Conservation (phyloP, 1,140 invertebrate genomes). For the Drosophila lacteicornis region DNA sequence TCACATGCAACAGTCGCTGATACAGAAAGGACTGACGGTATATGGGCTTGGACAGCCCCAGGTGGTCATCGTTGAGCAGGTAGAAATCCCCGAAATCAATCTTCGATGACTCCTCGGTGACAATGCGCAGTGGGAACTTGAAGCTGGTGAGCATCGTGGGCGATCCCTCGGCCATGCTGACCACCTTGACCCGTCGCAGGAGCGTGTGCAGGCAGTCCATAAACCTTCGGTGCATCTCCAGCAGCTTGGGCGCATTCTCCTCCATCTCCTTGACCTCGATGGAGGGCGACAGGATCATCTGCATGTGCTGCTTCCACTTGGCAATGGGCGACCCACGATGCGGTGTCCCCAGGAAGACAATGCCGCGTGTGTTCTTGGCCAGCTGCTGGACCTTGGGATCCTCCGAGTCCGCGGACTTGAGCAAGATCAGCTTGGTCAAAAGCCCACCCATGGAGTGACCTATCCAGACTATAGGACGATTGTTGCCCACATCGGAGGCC, state of each 20-base stretch:
- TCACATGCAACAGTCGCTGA: slow-evolving; percentile 75
- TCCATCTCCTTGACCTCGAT: slow-evolving; percentile 87
- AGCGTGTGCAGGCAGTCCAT: slow-evolving; percentile 86
- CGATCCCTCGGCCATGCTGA: slow-evolving; percentile 91
- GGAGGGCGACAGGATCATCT: slow-evolving; percentile 89
- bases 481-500: slow-evolving; percentile 88
- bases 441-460: slow-evolving; percentile 94
- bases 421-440: slow-evolving; percentile 90
- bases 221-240: slow-evolving; percentile 89
- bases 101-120: slow-evolving; percentile 89
- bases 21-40: slow-evolving; percentile 83
- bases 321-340: slow-evolving; percentile 90
- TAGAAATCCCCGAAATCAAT: slow-evolving; percentile 90
- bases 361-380: slow-evolving; percentile 87
- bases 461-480: slow-evolving; percentile 90
- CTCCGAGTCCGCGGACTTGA: slow-evolving; percentile 86
- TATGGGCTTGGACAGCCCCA: slow-evolving; percentile 91
- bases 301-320: slow-evolving; percentile 85
- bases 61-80: slow-evolving; percentile 89
- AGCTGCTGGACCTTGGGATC: slow-evolving; percentile 86
- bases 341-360: slow-evolving; percentile 92
- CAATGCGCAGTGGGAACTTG: slow-evolving; percentile 88
- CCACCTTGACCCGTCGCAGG: slow-evolving; percentile 86
- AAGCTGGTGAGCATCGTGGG: slow-evolving; percentile 88
- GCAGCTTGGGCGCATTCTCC: slow-evolving; percentile 87